Evolutionary conservation across 2,797 vertebrate species (phyloP).

Genomic region (Neostethus bicornis): DNA sequence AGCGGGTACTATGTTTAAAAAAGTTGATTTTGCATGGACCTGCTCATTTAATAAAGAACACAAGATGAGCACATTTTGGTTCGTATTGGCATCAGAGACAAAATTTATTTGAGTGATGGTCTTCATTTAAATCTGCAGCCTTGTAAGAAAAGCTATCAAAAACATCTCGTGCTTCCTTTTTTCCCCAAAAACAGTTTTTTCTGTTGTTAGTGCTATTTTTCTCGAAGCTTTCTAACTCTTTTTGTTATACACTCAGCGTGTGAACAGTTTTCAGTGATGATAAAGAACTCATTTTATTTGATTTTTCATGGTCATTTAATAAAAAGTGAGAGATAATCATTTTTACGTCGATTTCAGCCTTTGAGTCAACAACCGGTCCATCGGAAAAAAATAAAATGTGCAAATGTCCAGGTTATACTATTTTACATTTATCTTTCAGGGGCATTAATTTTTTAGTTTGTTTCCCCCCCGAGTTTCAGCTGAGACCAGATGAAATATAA

Average conservation of each 20-base stretch:
- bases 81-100: too few species aligned
- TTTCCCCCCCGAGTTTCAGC: slow-evolving; percentile 3
- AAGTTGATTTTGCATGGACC: too few species aligned
- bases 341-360: slow-evolving; percentile 9
- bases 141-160: too few species aligned
- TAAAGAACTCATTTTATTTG: slow-evolving; percentile 8
- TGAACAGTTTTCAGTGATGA: slow-evolving; percentile 3
- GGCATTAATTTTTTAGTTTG: slow-evolving; percentile 17
- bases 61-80: too few species aligned
- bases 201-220: slow-evolving; percentile 7
- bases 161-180: too few species aligned
- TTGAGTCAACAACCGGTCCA: slow-evolving; percentile 3
- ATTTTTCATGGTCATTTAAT: slow-evolving; percentile 4
- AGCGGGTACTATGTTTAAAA: too few species aligned
- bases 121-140: too few species aligned
- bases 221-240: background rate
- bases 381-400: too few species aligned
- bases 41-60: too few species aligned
- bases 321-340: slow-evolving; percentile 4
- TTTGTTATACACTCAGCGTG: background rate
- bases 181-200: slow-evolving; percentile 24
- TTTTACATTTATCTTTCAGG: too few species aligned
- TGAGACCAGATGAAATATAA: slow-evolving; percentile 25
- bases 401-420: too few species aligned
- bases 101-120: too few species aligned